phyloP scores from a whole-genome alignment of 2,888 invertebrate species.

The Ctena decussata region DNA sequence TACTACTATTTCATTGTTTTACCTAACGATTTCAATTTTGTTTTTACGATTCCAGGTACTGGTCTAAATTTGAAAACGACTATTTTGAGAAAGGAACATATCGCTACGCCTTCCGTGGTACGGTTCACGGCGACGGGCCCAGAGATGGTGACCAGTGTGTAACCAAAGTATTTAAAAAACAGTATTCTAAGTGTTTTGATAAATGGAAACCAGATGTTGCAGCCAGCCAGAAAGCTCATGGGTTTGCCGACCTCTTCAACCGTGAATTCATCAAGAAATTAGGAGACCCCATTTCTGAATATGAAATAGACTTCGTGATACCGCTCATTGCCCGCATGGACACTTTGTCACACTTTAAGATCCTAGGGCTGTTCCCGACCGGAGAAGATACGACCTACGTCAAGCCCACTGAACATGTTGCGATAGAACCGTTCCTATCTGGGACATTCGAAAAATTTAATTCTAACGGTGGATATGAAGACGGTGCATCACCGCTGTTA shows the following conservation, averaged over 20 bases:
- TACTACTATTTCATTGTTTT: no score
- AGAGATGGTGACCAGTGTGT: conserved; percentile 60
- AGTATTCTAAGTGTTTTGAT: conserved; percentile 59
- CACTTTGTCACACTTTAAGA: conserved; percentile 57
- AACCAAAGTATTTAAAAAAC: conserved; percentile 62
- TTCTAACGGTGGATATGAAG: conserved; percentile 59
- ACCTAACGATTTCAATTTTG: no score
- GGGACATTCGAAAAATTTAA: conserved; percentile 65
- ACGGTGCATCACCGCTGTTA: conserved; percentile 44
- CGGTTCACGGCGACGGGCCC: conserved; percentile 60
- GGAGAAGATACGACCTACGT: conserved; percentile 54
- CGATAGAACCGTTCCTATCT: conserved; percentile 61
- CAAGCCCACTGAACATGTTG: conserved; percentile 52
- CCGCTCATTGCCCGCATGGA: conserved; percentile 65
- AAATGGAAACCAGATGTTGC: conserved; percentile 60
- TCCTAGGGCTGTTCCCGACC: conserved; percentile 56
- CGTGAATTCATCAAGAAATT: conserved; percentile 38
- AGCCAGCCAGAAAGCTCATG: conserved; percentile 54
- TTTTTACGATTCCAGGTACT: conserved; percentile 47
- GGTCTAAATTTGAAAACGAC: conserved; percentile 61
- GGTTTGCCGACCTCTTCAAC: conserved; percentile 52
- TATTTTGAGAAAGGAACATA: conserved; percentile 63
- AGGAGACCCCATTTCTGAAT: conserved; percentile 38
- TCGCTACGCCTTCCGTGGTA: conserved; percentile 63
- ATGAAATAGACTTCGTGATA: conserved; percentile 52